Evolutionary conservation across 30 jellyfish, hydroid and myxozoan species (phyloP).

Genomic region (Cassiopea xamachana): DNA sequence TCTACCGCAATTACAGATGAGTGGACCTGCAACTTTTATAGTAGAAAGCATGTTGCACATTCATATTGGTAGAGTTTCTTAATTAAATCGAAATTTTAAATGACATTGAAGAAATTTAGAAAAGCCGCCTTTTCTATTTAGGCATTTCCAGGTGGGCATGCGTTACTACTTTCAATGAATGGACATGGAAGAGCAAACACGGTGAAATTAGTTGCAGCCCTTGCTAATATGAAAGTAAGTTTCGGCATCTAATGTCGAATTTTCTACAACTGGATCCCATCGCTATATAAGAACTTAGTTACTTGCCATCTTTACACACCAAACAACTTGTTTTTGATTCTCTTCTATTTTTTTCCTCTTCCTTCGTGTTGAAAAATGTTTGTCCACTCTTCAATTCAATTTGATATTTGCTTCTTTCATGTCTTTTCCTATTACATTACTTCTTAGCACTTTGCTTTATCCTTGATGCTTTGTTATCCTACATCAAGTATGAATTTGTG

Average conservation of each 20-base stretch:
- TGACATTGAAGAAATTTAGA: not conserved
- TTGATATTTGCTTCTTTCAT: not conserved
- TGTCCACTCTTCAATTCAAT: not conserved
- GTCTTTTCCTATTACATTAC: not conserved
- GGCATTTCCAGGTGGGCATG: constrained; percentile 84
- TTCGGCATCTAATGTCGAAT: not conserved
- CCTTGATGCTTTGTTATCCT: no score
- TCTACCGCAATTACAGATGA: no score
- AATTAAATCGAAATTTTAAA: no score
- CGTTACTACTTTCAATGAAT: constrained; percentile 60
- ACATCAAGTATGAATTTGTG: no score
- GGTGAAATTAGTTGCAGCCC: constrained; percentile 62
- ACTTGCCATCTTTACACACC: no score
- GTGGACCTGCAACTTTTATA: no score
- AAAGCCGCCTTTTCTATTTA: not conserved
- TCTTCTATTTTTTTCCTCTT: not conserved
- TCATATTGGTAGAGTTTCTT: no score
- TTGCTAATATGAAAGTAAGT: constrained; percentile 70
- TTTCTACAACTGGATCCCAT: not conserved
- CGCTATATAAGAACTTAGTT: no score
- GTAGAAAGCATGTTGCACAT: no score
- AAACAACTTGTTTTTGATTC: not conserved
- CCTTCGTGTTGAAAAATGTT: not conserved
- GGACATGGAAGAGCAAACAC: constrained; percentile 78
- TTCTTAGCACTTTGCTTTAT: no score